Base-by-base conservation (phyloP, 2,888 invertebrate genomes). In the Tryphoninae sp. region DNA sequence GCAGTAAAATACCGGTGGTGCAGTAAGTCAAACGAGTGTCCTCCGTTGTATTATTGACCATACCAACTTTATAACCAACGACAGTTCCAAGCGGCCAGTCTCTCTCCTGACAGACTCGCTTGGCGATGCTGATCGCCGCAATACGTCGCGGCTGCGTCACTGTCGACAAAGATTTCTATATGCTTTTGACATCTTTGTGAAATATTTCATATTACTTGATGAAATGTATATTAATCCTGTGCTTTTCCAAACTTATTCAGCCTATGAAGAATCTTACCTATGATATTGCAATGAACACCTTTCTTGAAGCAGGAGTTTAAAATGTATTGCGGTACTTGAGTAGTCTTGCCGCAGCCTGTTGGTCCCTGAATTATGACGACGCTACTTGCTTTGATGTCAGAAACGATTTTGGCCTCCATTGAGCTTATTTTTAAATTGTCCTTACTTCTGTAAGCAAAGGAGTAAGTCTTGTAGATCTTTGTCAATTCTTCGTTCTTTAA, bases 341-440 rank as follows among this genome's bases (percentile, higher is more conserved):
- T 97, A 0, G 98, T 97, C 92, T 97, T 97, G 19, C 99, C 99
- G 91, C 98, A 98, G 0, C 99, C 99, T 0, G 99, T 99, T 0
- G 96, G 96, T 0, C 99, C 99, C 92, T 98, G 96, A 61, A 99
- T 95, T 11, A 99, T 94, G 0, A 96, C 94, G 0, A 98, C 96
- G 72, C 95, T 94, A 89, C 95, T 95, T 0, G 93, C 93, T 19
- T 94, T 93, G 9, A 98, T 94, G 67, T 94, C 93, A 2, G 94
- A 91, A 2, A 98, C 85, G 74, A 98, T 96, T 94, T 96, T 88
- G 7, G 89, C 86, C 77, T 84, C 87, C 68, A 86, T 84, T 2
- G 85, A 62, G 22, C 84, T 86, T 53, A 93, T 90, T 1, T 89
- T 86, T 22, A 92, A 87, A 76, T 86, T 88, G 1, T 81, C 73